Percentiles rank a stretch among this genome's conserved stretches.
Evolutionary conservation across 2,888 invertebrate genomes (phyloP).

Genomic region (Leptopilina syphax): DNA sequence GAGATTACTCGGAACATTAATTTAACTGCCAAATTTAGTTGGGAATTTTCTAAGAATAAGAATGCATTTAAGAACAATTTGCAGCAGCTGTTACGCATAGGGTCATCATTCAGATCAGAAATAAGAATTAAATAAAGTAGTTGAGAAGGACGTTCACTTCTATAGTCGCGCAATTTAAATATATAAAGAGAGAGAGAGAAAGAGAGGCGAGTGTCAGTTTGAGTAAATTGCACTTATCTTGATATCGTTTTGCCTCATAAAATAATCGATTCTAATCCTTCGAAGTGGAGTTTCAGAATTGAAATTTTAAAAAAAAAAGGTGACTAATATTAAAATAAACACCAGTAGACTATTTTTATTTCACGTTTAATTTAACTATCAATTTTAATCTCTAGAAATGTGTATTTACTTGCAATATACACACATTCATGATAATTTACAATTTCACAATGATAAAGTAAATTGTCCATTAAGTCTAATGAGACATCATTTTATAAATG

Average conservation of each 20-base stretch:
- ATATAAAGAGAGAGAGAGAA: not conserved
- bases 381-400: not conserved
- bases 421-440: not conserved
- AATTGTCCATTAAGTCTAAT: slow-evolving; percentile 4
- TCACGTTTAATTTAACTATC: slow-evolving; percentile 5
- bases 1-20: slow-evolving; percentile 30
- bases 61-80: slow-evolving; percentile 24
- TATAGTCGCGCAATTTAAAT: not conserved
- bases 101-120: slow-evolving; percentile 37
- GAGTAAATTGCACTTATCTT: slow-evolving; percentile 35
- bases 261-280: slow-evolving; percentile 31
- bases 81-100: slow-evolving; percentile 28
- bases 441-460: not conserved
- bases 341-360: slow-evolving; percentile 5
- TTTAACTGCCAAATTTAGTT: slow-evolving; percentile 31
- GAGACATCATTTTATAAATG: not conserved
- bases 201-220: slow-evolving; percentile 13
- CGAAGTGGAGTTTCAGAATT: slow-evolving; percentile 22
- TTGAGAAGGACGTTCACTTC: slow-evolving; percentile 20
- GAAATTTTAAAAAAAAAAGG: not conserved
- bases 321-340: slow-evolving; percentile 1
- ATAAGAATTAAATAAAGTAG: slow-evolving; percentile 10
- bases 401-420: not conserved
- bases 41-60: slow-evolving; percentile 33
- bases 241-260: slow-evolving; percentile 36